Conservation (phyloP, 2,797 vertebrate species). For the Onychomys arenicola region DNA sequence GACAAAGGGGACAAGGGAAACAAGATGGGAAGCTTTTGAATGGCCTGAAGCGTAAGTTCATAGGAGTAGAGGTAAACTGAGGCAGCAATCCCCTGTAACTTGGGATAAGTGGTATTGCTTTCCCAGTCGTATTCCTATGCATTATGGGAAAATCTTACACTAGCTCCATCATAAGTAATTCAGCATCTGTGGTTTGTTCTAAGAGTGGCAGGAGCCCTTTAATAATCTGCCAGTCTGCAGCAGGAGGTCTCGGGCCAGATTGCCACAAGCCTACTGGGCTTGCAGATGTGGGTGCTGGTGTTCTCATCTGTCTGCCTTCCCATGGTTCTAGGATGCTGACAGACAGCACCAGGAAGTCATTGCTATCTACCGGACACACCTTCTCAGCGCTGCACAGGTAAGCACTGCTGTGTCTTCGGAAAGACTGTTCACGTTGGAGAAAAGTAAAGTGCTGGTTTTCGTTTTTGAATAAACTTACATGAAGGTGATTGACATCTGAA, state of each 20-base stretch:
- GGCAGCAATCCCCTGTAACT: background rate
- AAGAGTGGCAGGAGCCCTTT: background rate
- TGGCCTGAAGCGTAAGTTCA: background rate
- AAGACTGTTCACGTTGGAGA: background rate
- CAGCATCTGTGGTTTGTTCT: background rate
- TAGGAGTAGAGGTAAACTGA: background rate
- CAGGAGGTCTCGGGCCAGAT: background rate
- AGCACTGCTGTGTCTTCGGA: background rate
- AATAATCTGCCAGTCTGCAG: background rate
- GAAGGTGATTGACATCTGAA: slow-evolving; percentile 65
- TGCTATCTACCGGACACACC: slow-evolving; percentile 97
- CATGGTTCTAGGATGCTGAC: slow-evolving; percentile 92
- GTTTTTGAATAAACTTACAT: slow-evolving; percentile 50
- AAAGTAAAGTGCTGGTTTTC: background rate
- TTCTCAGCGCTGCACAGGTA: slow-evolving; percentile 95
- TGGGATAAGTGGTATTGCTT: background rate
- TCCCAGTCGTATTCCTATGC: background rate
- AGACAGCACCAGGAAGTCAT: slow-evolving; percentile 98
- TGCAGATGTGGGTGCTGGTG: background rate
- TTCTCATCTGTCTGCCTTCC: background rate
- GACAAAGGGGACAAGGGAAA: background rate
- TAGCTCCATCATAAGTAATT: background rate
- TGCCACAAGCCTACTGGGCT: background rate
- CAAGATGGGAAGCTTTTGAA: background rate
- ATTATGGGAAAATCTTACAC: background rate